Percentiles rank a stretch among this genome's conserved stretches.
Conservation (phyloP, 1,140 invertebrate genomes). For the Neoseiulus cucumeris region DNA sequence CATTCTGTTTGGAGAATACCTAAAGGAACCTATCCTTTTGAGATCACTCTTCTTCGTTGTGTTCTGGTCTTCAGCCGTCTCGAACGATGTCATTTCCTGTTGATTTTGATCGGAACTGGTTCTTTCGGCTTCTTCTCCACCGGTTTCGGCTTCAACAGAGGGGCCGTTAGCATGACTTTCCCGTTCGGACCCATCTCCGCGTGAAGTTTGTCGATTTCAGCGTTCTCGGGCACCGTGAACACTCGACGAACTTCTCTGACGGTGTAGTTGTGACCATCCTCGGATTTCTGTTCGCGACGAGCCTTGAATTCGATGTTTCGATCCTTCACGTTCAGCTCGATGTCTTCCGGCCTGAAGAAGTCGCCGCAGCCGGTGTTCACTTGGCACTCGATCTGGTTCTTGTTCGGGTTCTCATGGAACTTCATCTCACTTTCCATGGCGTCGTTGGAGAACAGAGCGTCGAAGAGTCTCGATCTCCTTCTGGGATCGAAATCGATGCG, state of each 20-base stretch:
- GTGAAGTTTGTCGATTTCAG: not conserved
- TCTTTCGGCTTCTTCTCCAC: not conserved
- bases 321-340: not conserved
- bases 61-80: too few species aligned
- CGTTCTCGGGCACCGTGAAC: not conserved
- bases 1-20: too few species aligned
- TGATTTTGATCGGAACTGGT: conserved; percentile 3
- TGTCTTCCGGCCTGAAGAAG: conserved; percentile 2
- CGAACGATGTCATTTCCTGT: not conserved
- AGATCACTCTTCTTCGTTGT: too few species aligned
- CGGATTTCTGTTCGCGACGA: conserved; percentile 6
- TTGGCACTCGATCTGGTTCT: not conserved
- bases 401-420: not conserved
- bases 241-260: not conserved
- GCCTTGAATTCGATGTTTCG: conserved; percentile 5
- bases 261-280: not conserved
- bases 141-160: not conserved
- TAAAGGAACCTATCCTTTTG: too few species aligned
- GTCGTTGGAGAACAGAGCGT: not conserved
- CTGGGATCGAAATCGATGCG: not conserved
- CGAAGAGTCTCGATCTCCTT: not conserved
- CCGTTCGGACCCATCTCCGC: not conserved
- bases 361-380: not conserved
- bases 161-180: not conserved
- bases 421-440: not conserved